These are phyloP conservation scores for Ethmia dodecea DNA, from an alignment of 2,888 invertebrate species.

Conservation along the genomic window DNA sequence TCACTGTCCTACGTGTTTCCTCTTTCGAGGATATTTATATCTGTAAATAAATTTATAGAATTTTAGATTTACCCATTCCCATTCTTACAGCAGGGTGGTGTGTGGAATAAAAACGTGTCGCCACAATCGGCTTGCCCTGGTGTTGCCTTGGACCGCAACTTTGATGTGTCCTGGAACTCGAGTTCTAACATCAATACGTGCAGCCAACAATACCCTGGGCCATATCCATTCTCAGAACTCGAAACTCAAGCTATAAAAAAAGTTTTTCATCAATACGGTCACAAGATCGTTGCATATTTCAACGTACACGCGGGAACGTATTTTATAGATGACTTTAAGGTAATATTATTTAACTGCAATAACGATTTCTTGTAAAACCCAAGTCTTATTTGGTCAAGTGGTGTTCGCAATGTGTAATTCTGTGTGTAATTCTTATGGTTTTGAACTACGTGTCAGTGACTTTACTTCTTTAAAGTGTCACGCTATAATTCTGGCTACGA, in stretches of 20 bases:
- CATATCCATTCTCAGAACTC: slow-evolving; percentile 46
- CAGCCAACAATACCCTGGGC: slow-evolving; percentile 49
- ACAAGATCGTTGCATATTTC: slow-evolving; percentile 53
- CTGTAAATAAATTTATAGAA: too few relatives aligned
- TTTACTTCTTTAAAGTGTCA: too few relatives aligned
- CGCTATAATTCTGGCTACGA: too few relatives aligned
- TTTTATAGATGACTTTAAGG: slow-evolving; percentile 32
- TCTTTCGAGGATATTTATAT: too few relatives aligned
- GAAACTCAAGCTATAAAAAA: slow-evolving; percentile 49
- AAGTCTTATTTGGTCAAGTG: too few relatives aligned
- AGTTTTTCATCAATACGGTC: slow-evolving; percentile 47
- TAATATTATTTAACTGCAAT: slow-evolving; percentile 17
- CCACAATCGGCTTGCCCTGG: slow-evolving; percentile 51
- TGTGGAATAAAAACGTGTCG: slow-evolving; percentile 47
- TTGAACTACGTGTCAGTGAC: too few relatives aligned
- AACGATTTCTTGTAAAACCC: too few relatives aligned
- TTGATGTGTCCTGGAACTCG: slow-evolving; percentile 52
- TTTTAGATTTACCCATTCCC: too few relatives aligned
- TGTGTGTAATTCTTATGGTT: too few relatives aligned
- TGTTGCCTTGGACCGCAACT: slow-evolving; percentile 56
- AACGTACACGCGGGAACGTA: slow-evolving; percentile 48
- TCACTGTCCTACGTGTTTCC: too few relatives aligned
- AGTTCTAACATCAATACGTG: slow-evolving; percentile 35
- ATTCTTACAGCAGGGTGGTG: too few relatives aligned
- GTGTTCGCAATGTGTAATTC: too few relatives aligned